phyloP scores from a whole-genome alignment of 1,140 invertebrate genomes.

The Aplysia californica region DNA sequence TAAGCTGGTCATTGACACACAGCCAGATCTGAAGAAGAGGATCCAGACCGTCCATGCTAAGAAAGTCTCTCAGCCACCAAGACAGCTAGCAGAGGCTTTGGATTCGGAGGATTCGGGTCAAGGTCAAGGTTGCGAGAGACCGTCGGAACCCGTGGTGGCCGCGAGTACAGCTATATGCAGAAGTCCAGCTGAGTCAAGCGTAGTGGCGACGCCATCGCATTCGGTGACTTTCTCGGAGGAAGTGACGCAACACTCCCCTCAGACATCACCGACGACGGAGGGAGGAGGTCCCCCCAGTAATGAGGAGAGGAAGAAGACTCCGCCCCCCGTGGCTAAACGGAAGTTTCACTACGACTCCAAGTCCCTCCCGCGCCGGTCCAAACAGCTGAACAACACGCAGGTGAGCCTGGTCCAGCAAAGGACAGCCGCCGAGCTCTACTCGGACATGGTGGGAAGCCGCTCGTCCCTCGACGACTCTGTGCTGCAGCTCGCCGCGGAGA shows the following conservation, averaged over 20 bases:
- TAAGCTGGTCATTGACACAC: constrained; percentile 49
- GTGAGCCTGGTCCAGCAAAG: background rate
- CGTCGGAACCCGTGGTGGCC: background rate
- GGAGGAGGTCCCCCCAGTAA: constrained; percentile 29
- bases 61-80: constrained; percentile 36
- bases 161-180: background rate
- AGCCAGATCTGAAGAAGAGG: constrained; percentile 48
- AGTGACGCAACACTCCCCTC: background rate
- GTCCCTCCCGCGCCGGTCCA: background rate
- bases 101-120: constrained; percentile 17
- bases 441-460: constrained; percentile 40
- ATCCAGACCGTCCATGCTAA: constrained; percentile 35
- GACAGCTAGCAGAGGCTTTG: constrained; percentile 36
- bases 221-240: constrained; percentile 21
- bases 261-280: constrained; percentile 42
- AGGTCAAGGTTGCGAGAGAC: background rate
- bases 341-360: constrained; percentile 14
- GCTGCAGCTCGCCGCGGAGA: constrained; percentile 47
- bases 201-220: no score
- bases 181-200: no score
- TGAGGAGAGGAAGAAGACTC: constrained; percentile 18
- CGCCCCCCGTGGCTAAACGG: background rate
- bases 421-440: constrained; percentile 5
- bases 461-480: constrained; percentile 55
- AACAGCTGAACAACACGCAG: background rate